A percentile compares a stretch with the other conserved stretches of the same genome.
These are phyloP conservation scores for Dicrostonyx torquatus DNA, from an alignment of 2,797 vertebrate species.

Conservation along the genomic window DNA sequence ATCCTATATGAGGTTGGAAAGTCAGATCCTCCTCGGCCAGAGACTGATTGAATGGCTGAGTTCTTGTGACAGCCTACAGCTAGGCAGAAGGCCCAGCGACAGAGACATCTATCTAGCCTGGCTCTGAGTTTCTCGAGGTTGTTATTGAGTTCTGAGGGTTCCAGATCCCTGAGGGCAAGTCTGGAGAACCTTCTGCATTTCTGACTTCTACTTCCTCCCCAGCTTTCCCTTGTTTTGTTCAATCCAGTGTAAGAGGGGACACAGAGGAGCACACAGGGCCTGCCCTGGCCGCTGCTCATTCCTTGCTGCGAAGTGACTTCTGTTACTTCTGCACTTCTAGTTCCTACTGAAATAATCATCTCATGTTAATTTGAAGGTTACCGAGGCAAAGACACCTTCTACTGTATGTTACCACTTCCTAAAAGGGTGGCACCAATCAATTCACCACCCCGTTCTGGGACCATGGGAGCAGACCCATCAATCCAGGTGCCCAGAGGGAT, in stretches of 20 bases:
- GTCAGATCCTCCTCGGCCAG: not conserved
- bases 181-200: not conserved
- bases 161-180: not conserved
- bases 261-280: not conserved
- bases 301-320: not conserved
- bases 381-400: not conserved
- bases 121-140: not conserved
- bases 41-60: not conserved
- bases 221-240: not conserved
- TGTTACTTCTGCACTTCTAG: not conserved
- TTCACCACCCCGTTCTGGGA: not conserved
- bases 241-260: not conserved
- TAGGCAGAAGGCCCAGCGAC: not conserved
- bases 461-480: not conserved
- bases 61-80: not conserved
- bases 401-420: not conserved
- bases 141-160: not conserved
- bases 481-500: not conserved
- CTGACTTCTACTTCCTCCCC: not conserved
- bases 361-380: not conserved
- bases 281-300: not conserved
- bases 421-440: not conserved
- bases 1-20: not conserved
- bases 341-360: not conserved
- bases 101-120: not conserved